Base-by-base conservation (phyloP, 2,888 invertebrate species). In the Cotesia congregata region DNA sequence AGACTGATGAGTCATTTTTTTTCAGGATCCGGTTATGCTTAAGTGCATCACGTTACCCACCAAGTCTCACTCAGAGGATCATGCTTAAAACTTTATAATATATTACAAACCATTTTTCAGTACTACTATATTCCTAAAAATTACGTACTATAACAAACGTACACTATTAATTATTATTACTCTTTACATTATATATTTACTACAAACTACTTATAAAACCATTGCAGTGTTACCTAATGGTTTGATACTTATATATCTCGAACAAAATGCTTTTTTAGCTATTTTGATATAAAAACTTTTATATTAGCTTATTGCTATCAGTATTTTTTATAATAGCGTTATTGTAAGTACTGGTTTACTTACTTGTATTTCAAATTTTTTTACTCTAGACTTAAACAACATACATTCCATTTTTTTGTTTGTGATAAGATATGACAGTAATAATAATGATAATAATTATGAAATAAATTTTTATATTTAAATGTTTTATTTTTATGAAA, bases 1-100 rank as follows among this genome's bases (percentile, higher is more conserved):
- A 12, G 41, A 72, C 15, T 72, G 72, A 62, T 60, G 61, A 72
- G 60, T 62, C 40, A 72, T 72, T 72, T 62, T 72, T 62, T 72
- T 72, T 40, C 72, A 72, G 72, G 72, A 64, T 62, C 72, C 17
- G 64, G 64, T 72, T 72, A 15, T 39, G 72, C 40, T 62, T 72
- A 72, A 39, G 39, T 15, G 62, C 40, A n/a, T 50, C 50, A 50
- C 50, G 50, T 50, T 50, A 72, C 39, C 17, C 38, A 70, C 50
- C 30, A n/a, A 20, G 30, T 15, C 12, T 60, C 39, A 15, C 6
- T 60, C 15, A 60, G 17, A 60, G 62, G 62, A 71, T 61, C n/a
- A 71, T 62, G 17, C 61, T 38, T 9, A 9, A 17, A 62, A 7
- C 7, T 59, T 40, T 20, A 62, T 39, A 70, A 70, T 30, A 39